These are phyloP conservation scores for Buceros bicornis DNA, from an alignment of 2,797 vertebrate genomes.

Conservation along the genomic window DNA sequence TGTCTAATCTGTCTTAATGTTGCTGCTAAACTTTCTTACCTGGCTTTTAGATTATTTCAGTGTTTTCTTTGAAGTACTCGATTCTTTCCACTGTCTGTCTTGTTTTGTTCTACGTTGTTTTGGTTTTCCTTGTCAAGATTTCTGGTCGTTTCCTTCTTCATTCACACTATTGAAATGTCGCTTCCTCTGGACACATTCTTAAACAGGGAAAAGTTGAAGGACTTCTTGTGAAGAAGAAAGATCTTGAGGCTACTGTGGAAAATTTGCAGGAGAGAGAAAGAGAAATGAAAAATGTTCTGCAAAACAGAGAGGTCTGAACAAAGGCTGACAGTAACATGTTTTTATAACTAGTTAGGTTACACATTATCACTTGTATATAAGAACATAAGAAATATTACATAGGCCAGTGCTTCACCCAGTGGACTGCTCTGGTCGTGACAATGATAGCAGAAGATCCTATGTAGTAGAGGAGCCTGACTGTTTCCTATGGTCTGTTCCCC, in stretches of 20 bases:
- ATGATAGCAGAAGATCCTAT: neutral
- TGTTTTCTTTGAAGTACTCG: neutral
- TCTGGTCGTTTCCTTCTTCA: neutral
- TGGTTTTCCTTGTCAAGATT: neutral
- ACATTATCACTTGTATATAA: neutral
- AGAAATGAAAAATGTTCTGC: constrained; percentile 71
- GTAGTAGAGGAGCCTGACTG: neutral
- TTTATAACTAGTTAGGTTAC: neutral
- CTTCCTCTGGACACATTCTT: neutral
- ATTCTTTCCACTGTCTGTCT: neutral
- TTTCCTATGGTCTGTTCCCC: neutral
- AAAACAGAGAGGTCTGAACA: constrained; percentile 80
- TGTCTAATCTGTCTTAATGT: neutral
- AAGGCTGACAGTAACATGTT: neutral
- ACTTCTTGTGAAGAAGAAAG: constrained; percentile 75
- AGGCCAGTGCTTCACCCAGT: neutral
- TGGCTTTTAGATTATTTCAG: neutral
- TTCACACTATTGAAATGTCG: neutral
- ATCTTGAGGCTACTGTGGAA: constrained; percentile 77
- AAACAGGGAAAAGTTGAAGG: constrained; percentile 79
- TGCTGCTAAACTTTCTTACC: neutral
- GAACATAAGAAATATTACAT: neutral
- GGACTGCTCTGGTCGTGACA: neutral
- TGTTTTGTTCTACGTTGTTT: neutral
- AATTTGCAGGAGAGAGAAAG: constrained; percentile 78